phyloP scores from a whole-genome alignment of 2,888 invertebrate genomes.

The Chrysina gloriosa region DNA sequence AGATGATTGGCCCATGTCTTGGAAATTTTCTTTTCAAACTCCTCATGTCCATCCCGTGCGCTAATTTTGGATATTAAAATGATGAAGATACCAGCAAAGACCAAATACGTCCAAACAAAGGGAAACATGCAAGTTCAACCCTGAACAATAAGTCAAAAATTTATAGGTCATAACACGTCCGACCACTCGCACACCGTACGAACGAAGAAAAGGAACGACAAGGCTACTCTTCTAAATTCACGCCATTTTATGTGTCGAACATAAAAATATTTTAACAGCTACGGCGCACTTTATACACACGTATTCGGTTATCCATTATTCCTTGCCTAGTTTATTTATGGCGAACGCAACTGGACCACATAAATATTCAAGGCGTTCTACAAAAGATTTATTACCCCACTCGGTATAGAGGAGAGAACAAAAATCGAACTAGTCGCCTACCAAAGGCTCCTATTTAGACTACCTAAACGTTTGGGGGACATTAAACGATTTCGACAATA shows the following conservation, averaged over 20 bases:
- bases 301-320: neutral
- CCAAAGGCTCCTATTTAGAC: neutral
- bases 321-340: slow-evolving; percentile 2
- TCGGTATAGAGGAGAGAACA: neutral
- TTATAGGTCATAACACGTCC: no score
- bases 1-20: no score
- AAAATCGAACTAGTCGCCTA: neutral
- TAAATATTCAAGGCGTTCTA: slow-evolving; percentile 4
- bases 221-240: no score
- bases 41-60: no score
- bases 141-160: no score
- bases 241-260: slow-evolving; percentile 9
- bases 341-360: slow-evolving; percentile 7
- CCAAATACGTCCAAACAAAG: no score
- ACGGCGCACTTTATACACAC: neutral
- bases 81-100: no score
- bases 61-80: no score
- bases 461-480: neutral
- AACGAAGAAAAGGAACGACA: no score
- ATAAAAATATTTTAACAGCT: slow-evolving; percentile 19
- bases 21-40: no score
- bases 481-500: neutral
- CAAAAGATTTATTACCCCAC: slow-evolving; percentile 16
- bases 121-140: no score
- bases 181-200: no score